Evolutionary conservation across 2,888 invertebrate genomes (phyloP), one percentile per base, ranked within the genome.

Genomic region (Pantelozetes paolii): DNA sequence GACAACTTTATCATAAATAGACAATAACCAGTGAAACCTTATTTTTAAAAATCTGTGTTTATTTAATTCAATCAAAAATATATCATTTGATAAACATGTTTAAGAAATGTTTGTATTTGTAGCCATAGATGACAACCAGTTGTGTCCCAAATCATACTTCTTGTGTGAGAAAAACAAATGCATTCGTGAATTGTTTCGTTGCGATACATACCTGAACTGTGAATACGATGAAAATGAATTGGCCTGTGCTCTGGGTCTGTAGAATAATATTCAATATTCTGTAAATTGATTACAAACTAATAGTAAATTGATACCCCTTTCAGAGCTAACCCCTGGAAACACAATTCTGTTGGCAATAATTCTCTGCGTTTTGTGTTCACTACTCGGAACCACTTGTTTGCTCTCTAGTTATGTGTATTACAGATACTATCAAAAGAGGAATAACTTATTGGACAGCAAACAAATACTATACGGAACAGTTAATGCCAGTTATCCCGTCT

Each of bases 401-500:
- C 26, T 69, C 23, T 26, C 45, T 6, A 69, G 26, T 69, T 69
- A 45, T 69, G 26, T 69, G 6, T 69, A 45, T 18, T 42, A 20
- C 45, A 26, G 6, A 26, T 69, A 45, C 36, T 69, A 69, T 42
- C 18, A 69, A 13, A 26, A 69, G 13, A 32, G 28, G 13, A 18
- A 69, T 3, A 3, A 23, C 2, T 23, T 69, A 6, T 15, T 69
- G 40, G 69, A 69, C 45, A 69, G 45, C 26, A 69, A 69, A 26
- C 69, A 69, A 23, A 40, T 42, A 42, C 11, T 69, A 18, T 69
- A 69, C 28, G 69, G 69, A 42, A 69, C 69, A 11, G 45, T 69
- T 15, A 69, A 69, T 15, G n/a, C 42, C 1, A 45, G 69, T 42
- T 8, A 23, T 13, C 23, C 69, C 69, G 28, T 26, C 15, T 64